Conservation (phyloP, 2,113 vertebrate genomes). For the Cyphomyrus plagiostoma region DNA sequence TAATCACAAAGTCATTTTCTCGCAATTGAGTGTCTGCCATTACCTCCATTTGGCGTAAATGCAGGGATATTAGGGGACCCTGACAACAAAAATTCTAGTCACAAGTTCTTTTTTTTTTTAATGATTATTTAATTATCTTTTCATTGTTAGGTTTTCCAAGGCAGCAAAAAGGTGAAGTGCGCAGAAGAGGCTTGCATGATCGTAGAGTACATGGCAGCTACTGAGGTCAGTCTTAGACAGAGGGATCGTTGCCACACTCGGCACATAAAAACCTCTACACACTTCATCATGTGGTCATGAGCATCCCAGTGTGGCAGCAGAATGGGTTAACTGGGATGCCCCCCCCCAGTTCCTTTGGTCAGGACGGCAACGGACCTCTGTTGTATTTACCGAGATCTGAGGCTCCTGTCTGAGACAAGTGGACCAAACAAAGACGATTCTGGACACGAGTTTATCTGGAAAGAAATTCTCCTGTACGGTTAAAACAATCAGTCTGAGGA, state of each 20-base stretch:
- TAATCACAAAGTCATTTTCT: neutral
- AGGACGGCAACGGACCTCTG: neutral
- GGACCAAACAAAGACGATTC: neutral
- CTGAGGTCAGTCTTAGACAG: neutral
- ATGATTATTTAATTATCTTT: neutral
- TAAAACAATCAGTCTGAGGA: neutral
- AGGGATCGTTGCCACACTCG: neutral
- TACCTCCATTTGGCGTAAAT: neutral
- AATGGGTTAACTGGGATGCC: neutral
- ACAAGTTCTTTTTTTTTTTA: neutral
- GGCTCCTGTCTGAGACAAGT: neutral
- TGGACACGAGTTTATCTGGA: neutral
- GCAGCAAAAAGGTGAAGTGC: neutral
- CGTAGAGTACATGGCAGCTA: neutral
- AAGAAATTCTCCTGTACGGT: neutral
- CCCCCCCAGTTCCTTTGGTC: neutral
- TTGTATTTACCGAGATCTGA: neutral
- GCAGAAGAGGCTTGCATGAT: neutral
- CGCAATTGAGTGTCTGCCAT: neutral
- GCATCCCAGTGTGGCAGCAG: neutral
- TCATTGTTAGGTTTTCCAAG: neutral
- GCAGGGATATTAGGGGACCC: neutral
- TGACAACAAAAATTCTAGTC: neutral
- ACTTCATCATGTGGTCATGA: neutral
- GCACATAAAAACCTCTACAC: neutral